These are phyloP conservation scores for Mormyrus hasselquistii DNA, from an alignment of 2,797 vertebrate species.

Conservation along the genomic window DNA sequence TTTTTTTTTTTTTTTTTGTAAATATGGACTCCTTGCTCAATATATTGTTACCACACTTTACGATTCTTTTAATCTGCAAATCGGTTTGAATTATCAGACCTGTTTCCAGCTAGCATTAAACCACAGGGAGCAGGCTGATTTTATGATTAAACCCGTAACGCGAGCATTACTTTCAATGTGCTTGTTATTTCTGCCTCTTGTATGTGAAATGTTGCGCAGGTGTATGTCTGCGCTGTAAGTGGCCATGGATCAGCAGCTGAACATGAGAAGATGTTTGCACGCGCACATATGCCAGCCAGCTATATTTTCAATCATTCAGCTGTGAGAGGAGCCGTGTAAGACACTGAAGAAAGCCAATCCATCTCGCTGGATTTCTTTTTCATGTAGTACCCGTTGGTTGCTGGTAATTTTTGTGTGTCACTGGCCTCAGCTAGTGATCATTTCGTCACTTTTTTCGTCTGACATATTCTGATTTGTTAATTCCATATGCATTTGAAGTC, in stretches of 20 bases:
- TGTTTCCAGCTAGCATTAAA: slow-evolving; percentile 3
- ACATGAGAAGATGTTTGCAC: neutral
- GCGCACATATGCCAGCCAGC: neutral
- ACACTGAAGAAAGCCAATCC: neutral
- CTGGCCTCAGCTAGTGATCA: neutral
- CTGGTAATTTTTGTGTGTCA: neutral
- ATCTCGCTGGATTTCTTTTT: neutral
- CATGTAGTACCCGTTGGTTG: neutral
- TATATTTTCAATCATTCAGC: neutral
- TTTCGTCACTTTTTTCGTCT: neutral
- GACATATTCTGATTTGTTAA: neutral
- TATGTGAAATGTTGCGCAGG: neutral
- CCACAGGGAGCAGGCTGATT: neutral
- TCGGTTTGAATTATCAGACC: neutral
- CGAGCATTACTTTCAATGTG: neutral
- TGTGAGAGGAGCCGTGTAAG: neutral
- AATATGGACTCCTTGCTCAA: neutral
- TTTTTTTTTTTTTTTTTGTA: neutral
- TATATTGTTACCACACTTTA: neutral
- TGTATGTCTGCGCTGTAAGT: neutral
- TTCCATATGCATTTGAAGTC: neutral
- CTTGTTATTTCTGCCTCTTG: neutral
- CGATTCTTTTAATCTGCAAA: neutral
- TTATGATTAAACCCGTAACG: neutral
- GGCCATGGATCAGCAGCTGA: neutral